Evolutionary conservation across 1,140 invertebrate species (phyloP).

Genomic region (Calephelis virginiensis): DNA sequence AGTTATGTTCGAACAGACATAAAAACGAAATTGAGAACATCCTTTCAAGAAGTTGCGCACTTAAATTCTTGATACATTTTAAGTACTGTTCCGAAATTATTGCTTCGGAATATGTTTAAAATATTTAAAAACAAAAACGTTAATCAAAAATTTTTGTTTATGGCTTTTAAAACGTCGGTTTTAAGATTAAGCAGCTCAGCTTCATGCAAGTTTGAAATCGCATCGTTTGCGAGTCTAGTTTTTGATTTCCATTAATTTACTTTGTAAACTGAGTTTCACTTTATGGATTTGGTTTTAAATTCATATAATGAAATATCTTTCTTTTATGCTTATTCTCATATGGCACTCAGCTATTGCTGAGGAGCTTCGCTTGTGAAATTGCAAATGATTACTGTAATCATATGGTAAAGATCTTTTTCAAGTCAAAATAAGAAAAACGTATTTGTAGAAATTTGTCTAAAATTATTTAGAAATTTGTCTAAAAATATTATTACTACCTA

Average conservation of each 20-base stretch:
- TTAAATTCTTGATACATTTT: constrained; percentile 19
- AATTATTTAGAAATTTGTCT: too few species aligned
- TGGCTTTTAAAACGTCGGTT: constrained; percentile 5
- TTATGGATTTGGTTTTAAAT: neutral
- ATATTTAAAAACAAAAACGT: constrained; percentile 11
- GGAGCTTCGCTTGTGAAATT: too few species aligned
- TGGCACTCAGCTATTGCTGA: too few species aligned
- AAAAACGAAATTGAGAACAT: constrained; percentile 44
- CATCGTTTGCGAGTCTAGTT: neutral
- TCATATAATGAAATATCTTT: too few species aligned
- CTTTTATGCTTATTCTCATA: too few species aligned
- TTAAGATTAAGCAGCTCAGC: constrained; percentile 1
- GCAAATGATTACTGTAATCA: too few species aligned
- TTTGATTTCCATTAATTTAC: neutral
- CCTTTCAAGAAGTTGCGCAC: constrained; percentile 37
- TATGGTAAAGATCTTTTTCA: too few species aligned
- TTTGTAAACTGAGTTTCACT: neutral
- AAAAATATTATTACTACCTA: too few species aligned
- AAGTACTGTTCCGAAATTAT: constrained; percentile 14
- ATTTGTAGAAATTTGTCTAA: too few species aligned
- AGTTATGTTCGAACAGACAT: constrained; percentile 38
- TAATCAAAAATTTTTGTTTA: constrained; percentile 14
- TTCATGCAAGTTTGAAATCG: constrained; percentile 2
- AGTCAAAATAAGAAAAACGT: too few species aligned
- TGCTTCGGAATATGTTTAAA: constrained; percentile 1